Percentiles rank a stretch among this genome's conserved stretches.
These are phyloP conservation scores for Megalops cyprinoides DNA, from an alignment of 2,797 vertebrate species.

Conservation along the genomic window DNA sequence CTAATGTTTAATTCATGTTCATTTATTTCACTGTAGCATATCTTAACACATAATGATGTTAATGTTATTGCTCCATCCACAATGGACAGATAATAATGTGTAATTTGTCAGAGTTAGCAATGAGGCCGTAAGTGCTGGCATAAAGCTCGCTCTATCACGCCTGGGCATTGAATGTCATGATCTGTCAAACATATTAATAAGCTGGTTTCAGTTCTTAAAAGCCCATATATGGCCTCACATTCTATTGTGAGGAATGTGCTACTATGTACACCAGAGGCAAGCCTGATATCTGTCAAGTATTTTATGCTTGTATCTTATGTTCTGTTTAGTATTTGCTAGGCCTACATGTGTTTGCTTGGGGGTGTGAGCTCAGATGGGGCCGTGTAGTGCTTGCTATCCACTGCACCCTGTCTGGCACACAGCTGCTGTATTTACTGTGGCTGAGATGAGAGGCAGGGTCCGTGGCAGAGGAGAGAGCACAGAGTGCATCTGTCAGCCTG, in stretches of 20 bases:
- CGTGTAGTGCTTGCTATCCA: not conserved
- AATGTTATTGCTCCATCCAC: conserved; percentile 21
- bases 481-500: not conserved
- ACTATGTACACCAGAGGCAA: not conserved
- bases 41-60: conserved; percentile 14
- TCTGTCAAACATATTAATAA: not conserved
- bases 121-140: not conserved
- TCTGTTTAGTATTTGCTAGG: not conserved
- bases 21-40: not conserved
- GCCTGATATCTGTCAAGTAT: not conserved
- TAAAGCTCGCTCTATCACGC: not conserved
- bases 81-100: conserved; percentile 17
- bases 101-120: conserved; percentile 9
- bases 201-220: not conserved
- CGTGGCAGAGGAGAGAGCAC: no score
- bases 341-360: not conserved
- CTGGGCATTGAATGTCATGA: not conserved
- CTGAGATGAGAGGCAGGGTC: not conserved
- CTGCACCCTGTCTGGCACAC: not conserved
- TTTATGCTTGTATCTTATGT: not conserved
- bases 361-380: not conserved
- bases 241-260: not conserved
- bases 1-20: not conserved
- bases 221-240: not conserved
- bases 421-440: not conserved